Conservation (phyloP, 2,888 invertebrate species). For the Cotesia congregata region DNA sequence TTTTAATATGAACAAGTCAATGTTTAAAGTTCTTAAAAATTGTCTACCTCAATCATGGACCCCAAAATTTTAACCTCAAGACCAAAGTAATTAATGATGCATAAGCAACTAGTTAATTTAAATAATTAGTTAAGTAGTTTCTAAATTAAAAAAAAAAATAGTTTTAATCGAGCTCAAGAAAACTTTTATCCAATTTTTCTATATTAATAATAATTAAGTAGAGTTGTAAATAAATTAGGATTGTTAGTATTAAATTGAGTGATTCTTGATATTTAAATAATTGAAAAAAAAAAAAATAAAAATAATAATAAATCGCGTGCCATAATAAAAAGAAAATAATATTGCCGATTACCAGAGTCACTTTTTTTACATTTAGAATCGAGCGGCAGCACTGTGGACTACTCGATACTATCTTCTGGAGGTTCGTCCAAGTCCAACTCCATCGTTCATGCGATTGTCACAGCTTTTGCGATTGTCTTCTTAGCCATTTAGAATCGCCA, state of each 20-base stretch:
- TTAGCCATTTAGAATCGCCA: constrained; percentile 54
- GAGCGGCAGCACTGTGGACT: constrained; percentile 62
- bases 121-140: too few species aligned
- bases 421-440: constrained; percentile 65
- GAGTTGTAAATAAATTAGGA: constrained; percentile 30
- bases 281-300: constrained; percentile 18
- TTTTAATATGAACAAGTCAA: too few species aligned
- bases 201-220: constrained; percentile 5
- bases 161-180: constrained; percentile 20
- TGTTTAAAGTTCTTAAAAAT: too few species aligned
- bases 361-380: constrained; percentile 66
- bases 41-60: too few species aligned
- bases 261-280: constrained; percentile 15
- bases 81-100: too few species aligned
- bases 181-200: constrained; percentile 31
- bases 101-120: too few species aligned
- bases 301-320: constrained; percentile 15
- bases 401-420: constrained; percentile 61
- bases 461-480: constrained; percentile 65
- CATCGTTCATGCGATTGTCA: constrained; percentile 64
- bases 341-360: constrained; percentile 34
- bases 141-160: too few species aligned
- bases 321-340: constrained; percentile 22
- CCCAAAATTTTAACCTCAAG: too few species aligned
- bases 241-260: constrained; percentile 23